Conservation (phyloP, 2,888 invertebrate genomes). For the Limenitis camilla region DNA sequence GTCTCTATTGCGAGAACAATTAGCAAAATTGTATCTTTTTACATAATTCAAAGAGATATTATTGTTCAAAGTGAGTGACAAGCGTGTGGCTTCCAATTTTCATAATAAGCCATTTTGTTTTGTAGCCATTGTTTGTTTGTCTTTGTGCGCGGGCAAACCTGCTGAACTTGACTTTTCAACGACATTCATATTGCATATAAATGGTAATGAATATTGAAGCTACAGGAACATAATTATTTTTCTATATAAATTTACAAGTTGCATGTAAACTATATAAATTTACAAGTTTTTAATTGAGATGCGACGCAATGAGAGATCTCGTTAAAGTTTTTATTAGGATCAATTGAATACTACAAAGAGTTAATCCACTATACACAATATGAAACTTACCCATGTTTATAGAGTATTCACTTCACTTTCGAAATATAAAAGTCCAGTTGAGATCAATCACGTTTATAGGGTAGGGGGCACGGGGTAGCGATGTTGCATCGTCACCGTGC, state of each 20-base stretch:
- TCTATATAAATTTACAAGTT: neutral
- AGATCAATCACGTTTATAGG: slow-evolving; percentile 46
- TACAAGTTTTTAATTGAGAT: neutral
- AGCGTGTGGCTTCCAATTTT: slow-evolving; percentile 41
- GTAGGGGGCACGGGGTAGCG: slow-evolving; percentile 41
- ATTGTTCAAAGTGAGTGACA: slow-evolving; percentile 45
- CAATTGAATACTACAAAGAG: neutral
- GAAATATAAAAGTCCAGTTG: slow-evolving; percentile 42
- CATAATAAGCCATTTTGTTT: slow-evolving; percentile 34
- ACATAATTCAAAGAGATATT: slow-evolving; percentile 31
- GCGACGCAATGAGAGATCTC: no score
- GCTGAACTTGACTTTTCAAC: slow-evolving; percentile 22
- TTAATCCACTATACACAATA: no score
- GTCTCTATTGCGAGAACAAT: slow-evolving; percentile 16
- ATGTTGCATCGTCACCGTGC: slow-evolving; percentile 61
- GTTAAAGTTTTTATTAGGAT: no score
- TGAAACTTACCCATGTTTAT: slow-evolving; percentile 55
- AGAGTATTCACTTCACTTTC: slow-evolving; percentile 58
- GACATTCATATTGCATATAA: slow-evolving; percentile 12
- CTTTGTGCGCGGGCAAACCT: slow-evolving; percentile 30
- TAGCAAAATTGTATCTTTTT: slow-evolving; percentile 3
- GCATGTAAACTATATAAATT: slow-evolving; percentile 1
- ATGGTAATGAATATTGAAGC: slow-evolving; percentile 11
- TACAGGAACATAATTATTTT: neutral
- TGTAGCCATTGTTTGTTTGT: slow-evolving; percentile 34